These are phyloP conservation scores for Chiloscyllium punctatum DNA, from an alignment of 2,797 vertebrate species.

Conservation along the genomic window DNA sequence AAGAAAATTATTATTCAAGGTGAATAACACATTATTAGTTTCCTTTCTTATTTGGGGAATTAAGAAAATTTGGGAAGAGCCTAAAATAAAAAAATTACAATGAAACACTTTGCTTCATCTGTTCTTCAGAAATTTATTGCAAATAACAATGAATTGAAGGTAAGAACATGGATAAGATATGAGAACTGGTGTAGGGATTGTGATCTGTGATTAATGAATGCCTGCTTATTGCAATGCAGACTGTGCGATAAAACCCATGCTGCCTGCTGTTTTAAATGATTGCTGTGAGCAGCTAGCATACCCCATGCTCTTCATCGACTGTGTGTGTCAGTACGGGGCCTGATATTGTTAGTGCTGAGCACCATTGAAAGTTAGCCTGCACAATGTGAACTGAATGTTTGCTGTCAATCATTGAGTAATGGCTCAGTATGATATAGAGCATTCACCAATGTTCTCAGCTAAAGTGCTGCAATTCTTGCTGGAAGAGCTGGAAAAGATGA, in stretches of 20 bases:
- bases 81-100: background rate
- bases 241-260: background rate
- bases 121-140: background rate
- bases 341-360: background rate
- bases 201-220: background rate
- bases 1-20: background rate
- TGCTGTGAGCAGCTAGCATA: too few relatives aligned
- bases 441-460: background rate
- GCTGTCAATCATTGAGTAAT: background rate
- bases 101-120: background rate
- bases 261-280: background rate
- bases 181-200: too few relatives aligned
- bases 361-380: background rate
- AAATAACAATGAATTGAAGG: background rate
- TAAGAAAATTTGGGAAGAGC: background rate
- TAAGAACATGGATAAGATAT: background rate
- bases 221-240: background rate
- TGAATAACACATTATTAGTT: background rate
- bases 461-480: background rate
- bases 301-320: background rate
- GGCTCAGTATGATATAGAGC: background rate
- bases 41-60: background rate
- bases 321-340: background rate
- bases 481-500: background rate
- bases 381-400: background rate